Base-by-base conservation (phyloP, 2,113 vertebrate species). In the Aegotheles bennettii region DNA sequence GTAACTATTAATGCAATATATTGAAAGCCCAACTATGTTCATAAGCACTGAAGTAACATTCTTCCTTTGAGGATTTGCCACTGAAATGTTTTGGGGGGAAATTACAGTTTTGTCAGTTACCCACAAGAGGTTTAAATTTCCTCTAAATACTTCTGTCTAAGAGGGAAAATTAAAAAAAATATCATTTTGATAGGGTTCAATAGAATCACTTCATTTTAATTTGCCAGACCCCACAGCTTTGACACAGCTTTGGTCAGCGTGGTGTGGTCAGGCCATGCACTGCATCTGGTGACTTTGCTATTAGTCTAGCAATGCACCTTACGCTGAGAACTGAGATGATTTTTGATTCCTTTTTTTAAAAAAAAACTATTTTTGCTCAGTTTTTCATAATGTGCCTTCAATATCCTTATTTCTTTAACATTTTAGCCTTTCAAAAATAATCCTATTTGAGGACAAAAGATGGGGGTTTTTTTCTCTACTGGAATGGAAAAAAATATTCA, bases 351-450 rank as follows among this genome's bases (percentile, higher is more conserved):
- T 40, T 47, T 40, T 47, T 12, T 11, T 56, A 75, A 64, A 48
- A 56, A 4, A 26, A 21, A 5, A 8, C 6, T 2, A 3, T 1
- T 51, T 79, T 29, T 79, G 18, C 28, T 63, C 38, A 18, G 0
- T 40, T 84, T 78, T 82, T 92, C 31, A 25, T 69, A n/a, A 65
- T 5, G 23, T 29, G 24, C 14, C 21, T 73, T 40, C 12, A 60
- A 61, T 19, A 56, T 12, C 33, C 9, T 26, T 35, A 42, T 64
- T 80, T 87, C 63, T 28, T 87, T 60, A 81, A 35, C 19, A 73
- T 18, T 80, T 60, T 70, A 74, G 43, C 51, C 20, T 81, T 73
- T 61, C 9, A 53, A 56, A 73, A 89, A 28, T 48, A 63, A 67
- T 33, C 51, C 7, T n/a, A 25, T 45, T 53, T 21, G 47, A 36